Percentiles rank a stretch among this genome's conserved stretches.
Evolutionary conservation across 2,113 vertebrate species (phyloP).

Genomic region (Anarhynchus alexandrinus): DNA sequence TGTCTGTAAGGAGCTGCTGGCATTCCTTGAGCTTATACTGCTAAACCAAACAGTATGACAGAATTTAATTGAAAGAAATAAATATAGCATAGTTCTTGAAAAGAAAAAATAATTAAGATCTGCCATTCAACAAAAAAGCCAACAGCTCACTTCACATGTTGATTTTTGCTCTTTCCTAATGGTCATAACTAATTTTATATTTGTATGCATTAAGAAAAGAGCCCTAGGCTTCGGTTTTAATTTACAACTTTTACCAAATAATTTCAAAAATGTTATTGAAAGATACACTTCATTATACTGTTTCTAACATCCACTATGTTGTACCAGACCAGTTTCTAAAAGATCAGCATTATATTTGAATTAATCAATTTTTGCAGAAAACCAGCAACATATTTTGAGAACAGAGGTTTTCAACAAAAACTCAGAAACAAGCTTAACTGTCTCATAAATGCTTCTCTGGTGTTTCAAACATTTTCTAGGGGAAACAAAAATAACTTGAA

Average conservation of each 20-base stretch:
- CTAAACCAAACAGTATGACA: not conserved
- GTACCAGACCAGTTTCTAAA: not conserved
- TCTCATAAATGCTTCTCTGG: not conserved
- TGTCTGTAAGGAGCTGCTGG: not conserved
- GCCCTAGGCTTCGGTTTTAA: not conserved
- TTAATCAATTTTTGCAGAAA: not conserved
- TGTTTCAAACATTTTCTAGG: not conserved
- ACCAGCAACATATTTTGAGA: not conserved
- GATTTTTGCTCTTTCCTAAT: not conserved
- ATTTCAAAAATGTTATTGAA: not conserved
- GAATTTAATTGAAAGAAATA: not conserved
- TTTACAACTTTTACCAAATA: not conserved
- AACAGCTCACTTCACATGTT: not conserved
- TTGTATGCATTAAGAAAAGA: not conserved
- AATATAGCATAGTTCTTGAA: not conserved
- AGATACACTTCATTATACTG: not conserved
- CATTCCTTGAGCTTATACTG: not conserved
- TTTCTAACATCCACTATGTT: not conserved
- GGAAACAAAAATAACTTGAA: constrained; percentile 15
- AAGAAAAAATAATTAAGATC: not conserved
- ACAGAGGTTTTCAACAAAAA: not conserved
- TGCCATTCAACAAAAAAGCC: not conserved
- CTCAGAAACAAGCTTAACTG: not conserved
- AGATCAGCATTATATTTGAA: not conserved
- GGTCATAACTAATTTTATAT: not conserved